Percentiles rank a stretch among this genome's conserved stretches.
Conservation (phyloP, 2,797 vertebrate genomes). For the Hyperoplus lanceolatus region DNA sequence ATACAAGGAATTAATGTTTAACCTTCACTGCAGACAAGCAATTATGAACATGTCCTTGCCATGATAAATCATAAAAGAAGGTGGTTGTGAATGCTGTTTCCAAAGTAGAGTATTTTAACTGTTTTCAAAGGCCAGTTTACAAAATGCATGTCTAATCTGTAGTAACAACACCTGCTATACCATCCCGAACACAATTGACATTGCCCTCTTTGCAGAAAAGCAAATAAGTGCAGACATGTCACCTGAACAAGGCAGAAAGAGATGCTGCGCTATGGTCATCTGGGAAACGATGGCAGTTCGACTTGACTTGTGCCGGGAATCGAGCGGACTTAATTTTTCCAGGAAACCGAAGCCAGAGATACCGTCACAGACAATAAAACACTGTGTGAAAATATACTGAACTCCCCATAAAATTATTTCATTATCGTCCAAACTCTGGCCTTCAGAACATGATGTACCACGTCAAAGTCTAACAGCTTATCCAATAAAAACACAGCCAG, state of each 20-base stretch:
- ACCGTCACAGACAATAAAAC: conserved; percentile 70
- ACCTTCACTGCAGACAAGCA: not conserved
- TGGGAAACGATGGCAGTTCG: conserved; percentile 19
- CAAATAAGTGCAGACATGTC: not conserved
- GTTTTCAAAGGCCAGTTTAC: not conserved
- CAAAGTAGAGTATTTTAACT: conserved; percentile 5
- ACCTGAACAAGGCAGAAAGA: conserved; percentile 4
- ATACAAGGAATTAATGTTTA: not conserved
- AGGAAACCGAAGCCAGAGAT: conserved; percentile 53
- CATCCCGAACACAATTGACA: not conserved
- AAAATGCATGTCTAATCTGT: not conserved
- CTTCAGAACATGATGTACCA: conserved; percentile 63
- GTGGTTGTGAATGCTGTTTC: not conserved
- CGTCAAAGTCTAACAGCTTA: conserved; percentile 42
- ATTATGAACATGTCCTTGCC: conserved; percentile 8
- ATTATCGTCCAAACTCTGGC: conserved; percentile 53
- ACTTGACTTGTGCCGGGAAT: conserved; percentile 17
- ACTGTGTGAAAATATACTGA: conserved; percentile 59
- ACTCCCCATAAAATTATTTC: conserved; percentile 70
- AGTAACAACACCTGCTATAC: not conserved
- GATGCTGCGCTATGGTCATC: conserved; percentile 8
- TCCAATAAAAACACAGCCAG: conserved; percentile 80
- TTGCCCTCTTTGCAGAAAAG: not conserved
- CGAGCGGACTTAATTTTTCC: conserved; percentile 48
- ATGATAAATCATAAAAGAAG: conserved; percentile 15